phyloP scores from a whole-genome alignment of 2,888 invertebrate species.

The Andricus quercusramuli region DNA sequence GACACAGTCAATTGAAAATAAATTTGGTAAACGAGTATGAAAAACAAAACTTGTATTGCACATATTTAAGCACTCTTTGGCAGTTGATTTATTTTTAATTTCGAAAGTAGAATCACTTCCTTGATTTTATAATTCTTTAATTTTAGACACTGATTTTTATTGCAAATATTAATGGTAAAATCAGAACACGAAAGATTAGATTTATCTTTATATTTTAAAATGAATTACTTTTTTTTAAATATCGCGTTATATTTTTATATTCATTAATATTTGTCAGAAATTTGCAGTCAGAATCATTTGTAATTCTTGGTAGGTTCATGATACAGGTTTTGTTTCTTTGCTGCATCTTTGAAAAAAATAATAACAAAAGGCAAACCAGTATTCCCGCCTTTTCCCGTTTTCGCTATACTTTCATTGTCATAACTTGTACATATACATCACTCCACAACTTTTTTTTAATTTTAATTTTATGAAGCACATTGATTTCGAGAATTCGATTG shows the following conservation, averaged over 20 bases:
- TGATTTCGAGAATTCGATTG: neutral
- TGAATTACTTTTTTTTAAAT: neutral
- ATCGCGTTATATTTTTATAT: neutral
- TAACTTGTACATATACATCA: neutral
- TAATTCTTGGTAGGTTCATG: neutral
- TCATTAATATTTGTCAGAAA: neutral
- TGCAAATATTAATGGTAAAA: too few relatives aligned
- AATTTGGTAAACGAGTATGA: neutral
- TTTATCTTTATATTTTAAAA: neutral
- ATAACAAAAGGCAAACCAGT: neutral
- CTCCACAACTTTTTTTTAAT: neutral
- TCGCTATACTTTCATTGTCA: neutral
- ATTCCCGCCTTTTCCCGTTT: slow-evolving; percentile 7
- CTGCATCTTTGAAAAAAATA: neutral
- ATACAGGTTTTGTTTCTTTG: neutral
- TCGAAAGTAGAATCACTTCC: neutral
- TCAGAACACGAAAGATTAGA: too few relatives aligned
- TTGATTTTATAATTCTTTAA: neutral
- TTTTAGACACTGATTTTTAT: too few relatives aligned
- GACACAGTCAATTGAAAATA: neutral
- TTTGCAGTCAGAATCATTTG: neutral
- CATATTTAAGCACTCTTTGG: neutral
- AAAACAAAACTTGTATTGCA: neutral
- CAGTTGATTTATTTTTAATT: neutral
- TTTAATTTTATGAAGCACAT: neutral